A percentile compares a stretch with the other conserved stretches of the same genome.
Conservation (phyloP, 2,797 vertebrate genomes). For the Rhynchonycteris naso region DNA sequence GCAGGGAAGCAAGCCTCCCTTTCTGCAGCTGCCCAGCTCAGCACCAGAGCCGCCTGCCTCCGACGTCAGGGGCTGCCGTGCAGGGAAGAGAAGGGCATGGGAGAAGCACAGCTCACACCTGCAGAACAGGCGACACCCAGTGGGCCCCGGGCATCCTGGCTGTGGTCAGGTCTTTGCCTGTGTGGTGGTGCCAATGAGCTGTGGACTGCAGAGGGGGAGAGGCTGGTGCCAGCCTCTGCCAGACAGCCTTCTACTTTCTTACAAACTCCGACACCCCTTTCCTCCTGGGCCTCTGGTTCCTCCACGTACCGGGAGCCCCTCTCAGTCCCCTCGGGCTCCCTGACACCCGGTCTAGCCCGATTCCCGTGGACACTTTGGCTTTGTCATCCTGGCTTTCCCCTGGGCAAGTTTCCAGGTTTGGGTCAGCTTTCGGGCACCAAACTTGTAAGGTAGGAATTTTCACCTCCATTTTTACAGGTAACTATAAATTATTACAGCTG, state of each 20-base stretch:
- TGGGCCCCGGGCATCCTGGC: background rate
- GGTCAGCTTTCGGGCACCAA: background rate
- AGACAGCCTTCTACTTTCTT: background rate
- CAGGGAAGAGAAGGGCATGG: background rate
- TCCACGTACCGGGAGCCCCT: background rate
- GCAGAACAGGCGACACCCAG: background rate
- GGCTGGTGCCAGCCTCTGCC: background rate
- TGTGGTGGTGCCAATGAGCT: background rate
- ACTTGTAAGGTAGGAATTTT: background rate
- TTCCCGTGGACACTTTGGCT: background rate
- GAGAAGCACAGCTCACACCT: background rate
- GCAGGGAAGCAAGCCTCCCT: background rate
- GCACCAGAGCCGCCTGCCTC: background rate
- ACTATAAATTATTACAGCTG: background rate
- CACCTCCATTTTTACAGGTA: background rate
- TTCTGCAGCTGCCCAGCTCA: constrained; percentile 57
- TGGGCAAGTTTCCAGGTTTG: background rate
- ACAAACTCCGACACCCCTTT: too few species aligned
- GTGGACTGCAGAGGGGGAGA: background rate
- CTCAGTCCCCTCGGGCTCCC: background rate
- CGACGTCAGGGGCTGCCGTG: constrained; percentile 64
- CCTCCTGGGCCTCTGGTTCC: background rate
- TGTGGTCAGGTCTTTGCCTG: background rate
- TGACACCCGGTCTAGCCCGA: too few species aligned
- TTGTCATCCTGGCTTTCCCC: background rate